These are phyloP conservation scores for Oligia strigilis DNA, from an alignment of 2,888 invertebrate genomes.

Conservation along the genomic window DNA sequence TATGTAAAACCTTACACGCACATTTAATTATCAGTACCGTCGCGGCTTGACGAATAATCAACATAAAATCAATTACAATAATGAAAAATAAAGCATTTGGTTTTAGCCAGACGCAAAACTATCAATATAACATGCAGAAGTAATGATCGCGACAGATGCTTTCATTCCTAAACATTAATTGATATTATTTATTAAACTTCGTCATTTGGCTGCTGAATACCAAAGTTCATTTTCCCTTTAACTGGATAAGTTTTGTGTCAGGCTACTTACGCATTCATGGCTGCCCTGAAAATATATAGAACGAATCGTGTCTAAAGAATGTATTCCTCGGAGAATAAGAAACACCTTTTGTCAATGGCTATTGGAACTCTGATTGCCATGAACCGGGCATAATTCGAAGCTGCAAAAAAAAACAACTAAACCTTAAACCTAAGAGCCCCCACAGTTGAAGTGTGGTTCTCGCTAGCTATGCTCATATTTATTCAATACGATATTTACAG, in stretches of 20 bases:
- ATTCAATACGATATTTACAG: constrained; percentile 8
- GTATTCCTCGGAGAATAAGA: not conserved
- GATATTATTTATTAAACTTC: constrained; percentile 33
- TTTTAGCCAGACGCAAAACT: constrained; percentile 41
- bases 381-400: not conserved
- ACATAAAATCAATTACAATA: constrained; percentile 47
- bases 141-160: constrained; percentile 47
- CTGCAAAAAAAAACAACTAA: not conserved
- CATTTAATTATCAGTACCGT: constrained; percentile 41
- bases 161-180: constrained; percentile 42
- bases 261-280: not conserved
- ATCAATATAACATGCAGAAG: constrained; percentile 20
- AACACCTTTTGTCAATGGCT: not conserved
- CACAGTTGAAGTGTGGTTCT: not conserved
- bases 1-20: constrained; percentile 31
- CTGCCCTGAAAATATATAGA: not conserved
- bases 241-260: not conserved
- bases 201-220: constrained; percentile 15
- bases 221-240: not conserved
- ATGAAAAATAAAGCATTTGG: constrained; percentile 54
- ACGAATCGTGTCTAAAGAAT: not conserved
- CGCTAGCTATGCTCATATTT: not conserved
- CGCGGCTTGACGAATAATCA: constrained; percentile 46
- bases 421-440: not conserved
- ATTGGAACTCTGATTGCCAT: not conserved